A percentile compares a stretch with the other conserved stretches of the same genome.
Conservation (phyloP, 2,113 vertebrate species). For the Trochalopteron elliotii region DNA sequence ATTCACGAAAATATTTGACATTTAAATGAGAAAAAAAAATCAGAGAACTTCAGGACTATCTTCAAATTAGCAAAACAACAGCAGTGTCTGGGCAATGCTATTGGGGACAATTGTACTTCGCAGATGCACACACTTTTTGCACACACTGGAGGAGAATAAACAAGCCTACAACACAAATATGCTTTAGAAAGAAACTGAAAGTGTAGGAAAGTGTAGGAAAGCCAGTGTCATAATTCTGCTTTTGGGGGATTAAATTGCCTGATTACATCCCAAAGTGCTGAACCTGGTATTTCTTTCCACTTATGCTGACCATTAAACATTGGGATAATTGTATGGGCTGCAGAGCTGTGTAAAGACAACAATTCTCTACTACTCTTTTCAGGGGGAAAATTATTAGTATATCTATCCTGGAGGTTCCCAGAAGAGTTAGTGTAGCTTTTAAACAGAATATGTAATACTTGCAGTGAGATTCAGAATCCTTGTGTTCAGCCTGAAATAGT, state of each 20-base stretch:
- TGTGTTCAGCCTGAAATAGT: background rate
- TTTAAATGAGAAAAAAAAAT: background rate
- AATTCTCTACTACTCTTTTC: background rate
- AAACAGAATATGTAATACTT: background rate
- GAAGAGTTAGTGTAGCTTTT: background rate
- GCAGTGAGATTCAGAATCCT: background rate
- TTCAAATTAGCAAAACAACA: background rate
- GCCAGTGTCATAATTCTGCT: background rate
- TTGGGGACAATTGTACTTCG: background rate
- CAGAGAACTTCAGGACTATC: background rate
- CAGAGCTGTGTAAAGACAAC: background rate
- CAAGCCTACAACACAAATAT: background rate
- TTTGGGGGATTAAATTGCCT: constrained; percentile 12
- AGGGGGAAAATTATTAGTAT: background rate
- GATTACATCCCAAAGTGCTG: background rate
- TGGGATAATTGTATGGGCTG: background rate
- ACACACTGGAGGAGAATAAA: background rate
- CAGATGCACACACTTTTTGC: background rate
- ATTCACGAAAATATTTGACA: background rate
- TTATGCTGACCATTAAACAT: background rate
- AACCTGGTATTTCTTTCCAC: background rate
- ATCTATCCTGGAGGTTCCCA: background rate
- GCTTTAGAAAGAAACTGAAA: background rate
- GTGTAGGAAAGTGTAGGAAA: background rate
- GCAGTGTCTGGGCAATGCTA: background rate